Evolutionary conservation across 2,888 invertebrate species (phyloP), one percentile per base, ranked within the genome.

Genomic region (Eupithecia dodoneata): DNA sequence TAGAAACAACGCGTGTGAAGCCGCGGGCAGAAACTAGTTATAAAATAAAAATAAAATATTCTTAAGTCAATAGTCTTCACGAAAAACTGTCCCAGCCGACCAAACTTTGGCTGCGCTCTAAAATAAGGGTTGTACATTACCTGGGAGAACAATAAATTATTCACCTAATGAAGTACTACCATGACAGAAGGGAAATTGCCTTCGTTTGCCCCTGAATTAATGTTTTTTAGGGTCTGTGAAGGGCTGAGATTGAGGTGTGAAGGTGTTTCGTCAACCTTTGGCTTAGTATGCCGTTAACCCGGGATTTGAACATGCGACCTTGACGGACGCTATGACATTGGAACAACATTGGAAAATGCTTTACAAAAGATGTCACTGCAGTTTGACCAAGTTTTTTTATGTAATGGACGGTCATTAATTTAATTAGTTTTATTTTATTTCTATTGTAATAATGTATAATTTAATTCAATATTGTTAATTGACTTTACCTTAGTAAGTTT

Each of bases 101-200:
- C 7, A 30, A 63, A 63, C 2, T 30, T 7, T 30, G 63, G n/a
- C 78, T 78, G 70, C 66, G 44, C 41, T 47, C 69, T 74, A 45
- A 85, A 85, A 82, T 82, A 85, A 67, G 74, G 79, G 83, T 81
- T 83, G 76, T 83, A 82, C 83, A 84, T 86, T 88, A 88, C 87
- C 87, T 87, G 84, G 80, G 83, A 84, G 83, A 85, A 87, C 85
- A 87, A 90, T 91, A 90, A 90, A 91, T 91, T 89, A 89, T 88
- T 89, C 87, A 87, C 79, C 86, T 88, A 91, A 90, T 90, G 90
- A 91, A 88, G 88, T 86, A 83, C 81, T 86, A 82, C 80, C 86
- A 77, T 87, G 91, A 89, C 90, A 90, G 89, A 85, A 84, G 86
- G 91, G 90, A 91, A 91, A 91, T 90, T 90, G 88, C 86, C 81